Evolutionary conservation across 2,113 vertebrate species (phyloP).

Genomic region (Clarias batrachus): DNA sequence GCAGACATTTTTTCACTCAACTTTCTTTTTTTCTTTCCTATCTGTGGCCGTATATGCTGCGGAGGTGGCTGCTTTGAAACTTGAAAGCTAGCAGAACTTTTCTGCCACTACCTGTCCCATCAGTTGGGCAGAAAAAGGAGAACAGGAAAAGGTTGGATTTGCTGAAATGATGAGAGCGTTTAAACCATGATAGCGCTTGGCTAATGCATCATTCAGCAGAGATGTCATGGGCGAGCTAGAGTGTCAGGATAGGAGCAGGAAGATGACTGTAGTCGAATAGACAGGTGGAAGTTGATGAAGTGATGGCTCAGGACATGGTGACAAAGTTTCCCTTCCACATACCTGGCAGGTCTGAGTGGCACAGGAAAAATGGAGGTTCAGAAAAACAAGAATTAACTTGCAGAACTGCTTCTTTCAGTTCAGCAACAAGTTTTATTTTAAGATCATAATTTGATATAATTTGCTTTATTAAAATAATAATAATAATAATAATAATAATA

Average conservation of each 20-base stretch:
- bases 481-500: too few species aligned
- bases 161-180: slow-evolving; percentile 78
- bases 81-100: slow-evolving; percentile 78
- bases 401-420: neutral
- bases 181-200: slow-evolving; percentile 70
- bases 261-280: slow-evolving; percentile 57
- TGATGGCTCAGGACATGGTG: slow-evolving; percentile 58
- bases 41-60: slow-evolving; percentile 67
- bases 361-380: slow-evolving; percentile 18
- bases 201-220: slow-evolving; percentile 69
- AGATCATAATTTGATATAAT: too few species aligned
- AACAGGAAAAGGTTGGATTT: slow-evolving; percentile 69
- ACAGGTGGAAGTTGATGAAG: slow-evolving; percentile 57
- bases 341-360: slow-evolving; percentile 42
- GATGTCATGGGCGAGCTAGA: slow-evolving; percentile 60
- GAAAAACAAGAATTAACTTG: slow-evolving; percentile 34
- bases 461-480: too few species aligned
- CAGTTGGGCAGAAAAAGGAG: slow-evolving; percentile 67
- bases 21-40: slow-evolving; percentile 50
- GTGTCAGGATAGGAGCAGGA: slow-evolving; percentile 57
- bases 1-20: slow-evolving; percentile 62
- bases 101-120: slow-evolving; percentile 77
- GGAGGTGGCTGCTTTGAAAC: slow-evolving; percentile 71
- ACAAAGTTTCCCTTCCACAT: slow-evolving; percentile 54
- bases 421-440: neutral